A percentile compares a stretch with the other conserved stretches of the same genome.
phyloP scores from a whole-genome alignment of 30 jellyfish, hydroid and myxozoan genomes.

The Pelagia noctiluca region DNA sequence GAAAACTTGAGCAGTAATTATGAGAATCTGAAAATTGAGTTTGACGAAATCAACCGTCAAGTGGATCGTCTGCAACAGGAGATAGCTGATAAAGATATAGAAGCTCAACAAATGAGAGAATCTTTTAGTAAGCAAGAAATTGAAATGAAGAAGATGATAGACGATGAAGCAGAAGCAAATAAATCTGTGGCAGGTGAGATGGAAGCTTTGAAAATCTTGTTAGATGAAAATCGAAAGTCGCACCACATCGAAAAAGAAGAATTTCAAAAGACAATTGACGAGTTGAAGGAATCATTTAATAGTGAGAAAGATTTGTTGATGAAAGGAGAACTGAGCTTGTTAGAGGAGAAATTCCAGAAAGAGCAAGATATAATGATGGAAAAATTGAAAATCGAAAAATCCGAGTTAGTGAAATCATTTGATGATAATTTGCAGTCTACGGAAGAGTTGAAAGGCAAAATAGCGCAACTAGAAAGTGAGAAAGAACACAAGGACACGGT shows the following conservation, averaged over 20 bases:
- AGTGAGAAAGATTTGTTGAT: slow-evolving; percentile 45
- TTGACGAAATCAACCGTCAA: not conserved
- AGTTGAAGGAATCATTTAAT: slow-evolving; percentile 3
- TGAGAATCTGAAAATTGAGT: slow-evolving; percentile 10
- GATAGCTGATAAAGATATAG: not conserved
- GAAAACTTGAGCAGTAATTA: slow-evolving; percentile 1
- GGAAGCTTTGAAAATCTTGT: not conserved
- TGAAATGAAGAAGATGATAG: not conserved
- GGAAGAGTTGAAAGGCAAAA: slow-evolving; percentile 25
- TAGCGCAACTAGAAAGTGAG: slow-evolving; percentile 29
- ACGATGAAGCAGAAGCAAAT: not conserved
- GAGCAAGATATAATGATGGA: slow-evolving; percentile 18
- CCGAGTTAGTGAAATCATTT: slow-evolving; percentile 39
- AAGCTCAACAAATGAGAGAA: not conserved
- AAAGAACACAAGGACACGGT: slow-evolving; percentile 75
- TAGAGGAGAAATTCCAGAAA: slow-evolving; percentile 11
- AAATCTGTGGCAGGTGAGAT: not conserved
- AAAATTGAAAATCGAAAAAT: slow-evolving; percentile 54
- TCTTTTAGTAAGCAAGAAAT: slow-evolving; percentile 12
- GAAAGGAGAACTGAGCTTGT: slow-evolving; percentile 52
- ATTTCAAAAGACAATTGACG: slow-evolving; percentile 50
- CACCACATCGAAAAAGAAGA: slow-evolving; percentile 5
- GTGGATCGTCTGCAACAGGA: not conserved
- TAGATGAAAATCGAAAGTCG: not conserved
- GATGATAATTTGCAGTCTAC: slow-evolving; percentile 17